Base-by-base conservation (phyloP, 2,113 vertebrate genomes). In the Ptyas mucosa region DNA sequence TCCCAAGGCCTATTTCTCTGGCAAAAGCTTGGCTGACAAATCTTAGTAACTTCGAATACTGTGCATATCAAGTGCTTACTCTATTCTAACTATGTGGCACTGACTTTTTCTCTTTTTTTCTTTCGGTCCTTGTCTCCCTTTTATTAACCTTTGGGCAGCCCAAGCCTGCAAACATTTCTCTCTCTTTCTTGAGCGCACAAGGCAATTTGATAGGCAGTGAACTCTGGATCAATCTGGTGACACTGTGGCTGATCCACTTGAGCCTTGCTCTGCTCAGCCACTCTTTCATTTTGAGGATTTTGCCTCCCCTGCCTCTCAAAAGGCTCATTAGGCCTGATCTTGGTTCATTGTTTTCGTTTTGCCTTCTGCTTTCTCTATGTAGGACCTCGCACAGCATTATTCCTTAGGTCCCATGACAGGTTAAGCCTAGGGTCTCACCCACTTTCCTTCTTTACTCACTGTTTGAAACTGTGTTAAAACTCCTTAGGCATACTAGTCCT, bases 351-450 rank as follows among this genome's bases (percentile, higher is more conserved):
- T 87, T 96, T 97, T 97, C 97, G 93, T 94, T 98, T 96, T 96
- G 95, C 97, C 95, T 93, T 87, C 93, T 96, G 97, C 96, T 93
- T 96, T 96, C 95, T 95, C 92, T 92, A 94, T 89, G 39, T 93
- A 97, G 95, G 96, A 95, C 94, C 96, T 91, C 90, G 94, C 61
- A 95, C 92, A 90, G 95, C 95, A 97, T 97, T 97, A 97, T 96
- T 97, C 95, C 94, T 96, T 94, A 91, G 96, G 96, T 97, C 91
- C 95, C 95, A 94, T 95, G 95, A 95, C 94, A 97, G 97, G 96
- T 97, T 97, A 98, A 97, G 96, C 95, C 95, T 96, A 94, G 96
- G 93, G 94, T 97, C 96, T 97, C 96, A 96, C 94, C 94, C 92
- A 94, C 94, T 95, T 88, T 96, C 96, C 95, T 97, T 94, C 97